Percentiles rank a stretch among this genome's conserved stretches.
Evolutionary conservation across 2,888 invertebrate species (phyloP).

Genomic region (Agrilus cyanescens): DNA sequence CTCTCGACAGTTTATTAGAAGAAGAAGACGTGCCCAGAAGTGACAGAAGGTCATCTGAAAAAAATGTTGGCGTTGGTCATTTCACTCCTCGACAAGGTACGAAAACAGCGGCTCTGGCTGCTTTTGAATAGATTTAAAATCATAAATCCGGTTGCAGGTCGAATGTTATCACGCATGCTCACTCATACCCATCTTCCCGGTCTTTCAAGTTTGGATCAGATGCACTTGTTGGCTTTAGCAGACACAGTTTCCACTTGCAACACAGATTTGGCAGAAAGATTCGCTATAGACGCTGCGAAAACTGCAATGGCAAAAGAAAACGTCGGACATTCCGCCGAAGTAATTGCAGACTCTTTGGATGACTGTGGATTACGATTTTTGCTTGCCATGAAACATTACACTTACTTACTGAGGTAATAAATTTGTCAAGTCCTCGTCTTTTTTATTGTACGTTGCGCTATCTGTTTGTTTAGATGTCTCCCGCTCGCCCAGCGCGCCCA

Average conservation of each 20-base stretch:
- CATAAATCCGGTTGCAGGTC: conserved; percentile 39
- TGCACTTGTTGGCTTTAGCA: conserved; percentile 97
- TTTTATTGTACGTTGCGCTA: background rate
- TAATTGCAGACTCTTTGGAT: conserved; percentile 72
- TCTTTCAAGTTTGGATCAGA: conserved; percentile 92
- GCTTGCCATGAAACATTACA: conserved; percentile 95
- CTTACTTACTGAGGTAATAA: conserved; percentile 59
- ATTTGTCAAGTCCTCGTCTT: background rate
- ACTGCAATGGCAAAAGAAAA: conserved; percentile 55
- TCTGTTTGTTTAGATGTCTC: conserved; percentile 52
- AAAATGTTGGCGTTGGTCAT: conserved; percentile 50
- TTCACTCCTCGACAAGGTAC: conserved; percentile 72
- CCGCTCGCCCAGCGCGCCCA: conserved; percentile 79
- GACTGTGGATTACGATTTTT: conserved; percentile 95
- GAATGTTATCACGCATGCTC: conserved; percentile 75
- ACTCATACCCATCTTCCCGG: conserved; percentile 94
- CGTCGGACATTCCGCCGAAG: conserved; percentile 42
- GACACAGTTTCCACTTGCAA: conserved; percentile 95
- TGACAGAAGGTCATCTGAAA: conserved; percentile 37
- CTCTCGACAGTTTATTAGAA: conserved; percentile 65
- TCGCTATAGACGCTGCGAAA: conserved; percentile 58
- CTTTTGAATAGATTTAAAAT: conserved; percentile 2
- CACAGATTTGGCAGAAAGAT: conserved; percentile 74
- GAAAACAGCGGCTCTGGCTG: conserved; percentile 1
- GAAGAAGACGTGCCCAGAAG: conserved; percentile 45